Conservation (phyloP, 2,797 vertebrate species). For the Glossophaga mutica region DNA sequence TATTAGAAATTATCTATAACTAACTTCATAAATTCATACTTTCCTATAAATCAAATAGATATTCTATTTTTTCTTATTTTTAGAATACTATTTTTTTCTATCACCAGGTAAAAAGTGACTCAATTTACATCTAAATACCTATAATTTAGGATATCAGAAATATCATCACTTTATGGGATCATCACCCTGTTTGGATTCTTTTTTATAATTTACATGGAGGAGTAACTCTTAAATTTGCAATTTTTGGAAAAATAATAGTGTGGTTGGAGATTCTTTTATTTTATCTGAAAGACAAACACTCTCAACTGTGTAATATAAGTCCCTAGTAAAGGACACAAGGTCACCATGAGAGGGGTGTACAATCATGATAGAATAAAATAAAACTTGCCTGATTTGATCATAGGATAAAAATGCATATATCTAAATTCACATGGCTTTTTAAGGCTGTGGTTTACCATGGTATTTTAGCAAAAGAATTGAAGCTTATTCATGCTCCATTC, state of each 20-base stretch:
- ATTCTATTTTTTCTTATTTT: background rate
- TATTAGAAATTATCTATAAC: background rate
- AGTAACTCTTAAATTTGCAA: background rate
- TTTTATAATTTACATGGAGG: background rate
- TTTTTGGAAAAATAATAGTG: background rate
- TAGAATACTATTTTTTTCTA: conserved; percentile 34
- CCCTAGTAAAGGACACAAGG: background rate
- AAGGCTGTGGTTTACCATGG: background rate
- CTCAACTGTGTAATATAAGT: background rate
- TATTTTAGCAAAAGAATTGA: background rate
- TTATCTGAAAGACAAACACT: background rate
- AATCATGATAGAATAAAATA: background rate
- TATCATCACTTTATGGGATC: background rate
- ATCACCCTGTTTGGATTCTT: background rate
- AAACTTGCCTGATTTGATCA: background rate
- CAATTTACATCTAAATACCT: conserved; percentile 34
- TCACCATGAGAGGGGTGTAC: background rate
- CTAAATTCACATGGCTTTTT: background rate
- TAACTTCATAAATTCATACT: background rate
- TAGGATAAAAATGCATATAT: background rate
- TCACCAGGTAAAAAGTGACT: conserved; percentile 44
- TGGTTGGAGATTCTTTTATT: background rate
- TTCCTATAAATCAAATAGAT: background rate
- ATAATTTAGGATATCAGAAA: background rate
- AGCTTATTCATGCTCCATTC: background rate